Evolutionary conservation across 2,888 invertebrate genomes (phyloP), one percentile per base, ranked within the genome.

Genomic region (Metellina segmentata): DNA sequence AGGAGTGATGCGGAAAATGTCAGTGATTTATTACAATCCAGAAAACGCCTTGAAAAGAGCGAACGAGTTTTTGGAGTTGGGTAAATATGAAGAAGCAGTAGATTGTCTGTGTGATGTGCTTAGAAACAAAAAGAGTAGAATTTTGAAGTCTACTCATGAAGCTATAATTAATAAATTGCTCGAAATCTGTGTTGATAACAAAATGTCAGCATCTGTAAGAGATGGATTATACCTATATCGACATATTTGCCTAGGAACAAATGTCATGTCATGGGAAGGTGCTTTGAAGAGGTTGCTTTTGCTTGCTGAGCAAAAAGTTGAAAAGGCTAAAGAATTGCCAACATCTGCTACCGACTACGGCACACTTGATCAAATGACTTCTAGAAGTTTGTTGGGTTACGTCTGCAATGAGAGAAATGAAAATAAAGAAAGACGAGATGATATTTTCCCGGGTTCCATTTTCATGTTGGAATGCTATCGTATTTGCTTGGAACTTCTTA

Each of bases 401-500:
- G 86, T 81, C 6, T 53, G 48, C 61, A 6, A 7, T 11, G 81
- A 86, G 19, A 71, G 49, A 19, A 7, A 19, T 19, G 52, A 19
- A n/a, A 53, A 51, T 7, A 81, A 81, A n/a, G 49, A 71, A 4
- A 85, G 72, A 11, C 69, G 13, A 75, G 48, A 69, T 70, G 34
- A 6, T 81, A 9, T 11, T 90, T 34, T 20, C 86, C 48, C 53
- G 53, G 0, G 61, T 61, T 90, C 81, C 86, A 53, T 90, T 34
- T 90, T 90, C 48, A 69, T 70, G n/a, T 90, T 81, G 81, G 90
- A 90, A 82, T 86, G 90, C 53, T 86, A 90, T 70, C 70, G 81
- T 7, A 70, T 86, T 16, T 81, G 90, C 61, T 82, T 90, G 71
- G 90, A 90, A n/a, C 77, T 90, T 34, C 81, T 90, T 51, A 74